Percentiles rank a stretch among this genome's conserved stretches.
Evolutionary conservation across 2,888 invertebrate genomes (phyloP).

Genomic region (Megalurothrips usitatus): DNA sequence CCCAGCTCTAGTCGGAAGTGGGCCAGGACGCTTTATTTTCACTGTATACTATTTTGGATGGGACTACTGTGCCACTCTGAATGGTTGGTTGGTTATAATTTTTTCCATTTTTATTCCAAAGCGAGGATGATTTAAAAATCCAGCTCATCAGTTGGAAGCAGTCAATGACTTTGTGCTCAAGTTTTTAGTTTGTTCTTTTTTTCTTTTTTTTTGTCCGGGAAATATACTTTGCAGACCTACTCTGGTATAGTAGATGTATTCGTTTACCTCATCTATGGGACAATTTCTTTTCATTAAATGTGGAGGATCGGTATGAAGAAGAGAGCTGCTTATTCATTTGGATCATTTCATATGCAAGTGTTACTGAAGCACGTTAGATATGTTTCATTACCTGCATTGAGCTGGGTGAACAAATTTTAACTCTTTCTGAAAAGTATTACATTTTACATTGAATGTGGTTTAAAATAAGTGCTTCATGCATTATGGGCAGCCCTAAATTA

Average conservation of each 20-base stretch:
- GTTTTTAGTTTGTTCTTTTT: neutral
- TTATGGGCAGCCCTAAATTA: neutral
- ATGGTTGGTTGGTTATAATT: constrained; percentile 7
- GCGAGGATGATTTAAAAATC: neutral
- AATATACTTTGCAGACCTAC: neutral
- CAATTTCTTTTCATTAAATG: no score
- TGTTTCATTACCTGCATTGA: neutral
- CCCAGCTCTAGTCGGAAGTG: constrained; percentile 23
- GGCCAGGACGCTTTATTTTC: constrained; percentile 12
- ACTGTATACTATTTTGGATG: neutral
- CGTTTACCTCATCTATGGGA: no score
- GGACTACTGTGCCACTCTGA: constrained; percentile 6
- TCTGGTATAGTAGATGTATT: no score
- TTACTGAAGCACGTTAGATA: neutral
- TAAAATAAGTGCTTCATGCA: neutral
- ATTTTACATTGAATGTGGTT: constrained; percentile 9
- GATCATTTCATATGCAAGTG: neutral
- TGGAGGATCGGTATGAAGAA: no score
- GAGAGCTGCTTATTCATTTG: neutral
- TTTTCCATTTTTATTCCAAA: neutral
- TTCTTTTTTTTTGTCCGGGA: neutral
- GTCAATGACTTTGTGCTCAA: neutral
- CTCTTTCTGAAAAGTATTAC: constrained; percentile 17
- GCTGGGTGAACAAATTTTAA: neutral
- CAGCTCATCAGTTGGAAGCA: neutral